Conservation (phyloP, 1,140 invertebrate species). For the Prorops nasuta region DNA sequence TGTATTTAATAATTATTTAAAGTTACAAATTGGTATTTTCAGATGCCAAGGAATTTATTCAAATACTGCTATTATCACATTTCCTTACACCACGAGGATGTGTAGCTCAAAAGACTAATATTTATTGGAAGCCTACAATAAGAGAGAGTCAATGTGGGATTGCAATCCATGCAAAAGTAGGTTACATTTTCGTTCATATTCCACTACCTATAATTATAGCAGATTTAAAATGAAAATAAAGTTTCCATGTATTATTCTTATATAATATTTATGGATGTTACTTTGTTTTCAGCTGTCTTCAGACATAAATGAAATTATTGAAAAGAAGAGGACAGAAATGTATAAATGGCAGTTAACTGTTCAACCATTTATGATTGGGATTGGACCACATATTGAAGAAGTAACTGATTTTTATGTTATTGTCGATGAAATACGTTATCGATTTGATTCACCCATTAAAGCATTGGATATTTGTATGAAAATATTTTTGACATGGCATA, state of each 20-base stretch:
- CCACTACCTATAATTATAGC: too few species aligned
- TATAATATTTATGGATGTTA: too few species aligned
- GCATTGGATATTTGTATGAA: constrained; percentile 26
- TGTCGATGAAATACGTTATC: constrained; percentile 14
- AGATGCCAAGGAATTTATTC: neutral
- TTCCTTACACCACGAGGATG: neutral
- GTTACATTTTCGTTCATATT: too few species aligned
- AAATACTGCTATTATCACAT: neutral
- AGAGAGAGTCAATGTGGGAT: neutral
- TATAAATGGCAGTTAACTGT: neutral
- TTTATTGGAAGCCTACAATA: neutral
- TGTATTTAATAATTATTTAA: neutral
- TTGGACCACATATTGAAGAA: constrained; percentile 9
- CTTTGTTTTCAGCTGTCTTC: neutral
- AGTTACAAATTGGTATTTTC: neutral
- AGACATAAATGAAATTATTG: neutral
- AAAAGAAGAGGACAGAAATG: neutral
- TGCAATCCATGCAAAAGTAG: neutral
- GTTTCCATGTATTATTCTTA: too few species aligned
- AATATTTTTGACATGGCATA: constrained; percentile 17
- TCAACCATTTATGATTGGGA: constrained; percentile 20
- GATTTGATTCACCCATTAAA: constrained; percentile 11
- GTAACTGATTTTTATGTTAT: too few species aligned
- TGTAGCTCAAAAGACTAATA: neutral
- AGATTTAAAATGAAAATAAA: too few species aligned